Percentiles rank a stretch among this genome's conserved stretches.
phyloP scores from a whole-genome alignment of 2,113 vertebrate species.

The Platysteira castanea region DNA sequence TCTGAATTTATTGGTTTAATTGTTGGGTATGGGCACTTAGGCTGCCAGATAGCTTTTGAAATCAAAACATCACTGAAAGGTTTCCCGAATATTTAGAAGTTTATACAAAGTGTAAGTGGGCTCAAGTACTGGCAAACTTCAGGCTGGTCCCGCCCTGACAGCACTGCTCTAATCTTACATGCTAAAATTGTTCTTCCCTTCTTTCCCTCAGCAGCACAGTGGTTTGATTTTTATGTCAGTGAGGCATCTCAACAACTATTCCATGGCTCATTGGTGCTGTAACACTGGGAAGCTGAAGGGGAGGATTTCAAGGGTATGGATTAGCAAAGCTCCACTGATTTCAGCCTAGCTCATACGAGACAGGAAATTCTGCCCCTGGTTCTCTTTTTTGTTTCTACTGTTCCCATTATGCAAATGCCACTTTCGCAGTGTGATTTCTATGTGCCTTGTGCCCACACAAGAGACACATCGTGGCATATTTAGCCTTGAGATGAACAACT shows the following conservation, averaged over 20 bases:
- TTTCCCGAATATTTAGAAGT: not conserved
- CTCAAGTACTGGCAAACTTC: not conserved
- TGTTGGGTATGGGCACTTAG: not conserved
- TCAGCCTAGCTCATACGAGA: not conserved
- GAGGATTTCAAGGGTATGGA: not conserved
- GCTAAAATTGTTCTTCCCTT: not conserved
- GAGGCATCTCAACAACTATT: not conserved
- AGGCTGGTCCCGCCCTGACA: not conserved
- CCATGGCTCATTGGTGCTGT: not conserved
- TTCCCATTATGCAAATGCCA: not conserved
- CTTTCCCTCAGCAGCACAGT: not conserved
- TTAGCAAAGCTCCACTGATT: not conserved
- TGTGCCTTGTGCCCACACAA: not conserved
- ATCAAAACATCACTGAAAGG: not conserved
- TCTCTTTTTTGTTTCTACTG: not conserved
- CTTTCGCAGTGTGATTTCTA: not conserved
- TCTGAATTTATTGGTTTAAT: conserved; percentile 27
- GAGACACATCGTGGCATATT: not conserved
- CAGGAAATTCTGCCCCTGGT: not conserved
- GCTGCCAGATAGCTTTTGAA: not conserved
- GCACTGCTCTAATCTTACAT: not conserved
- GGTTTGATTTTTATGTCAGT: not conserved
- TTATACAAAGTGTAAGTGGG: not conserved
- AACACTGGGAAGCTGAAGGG: not conserved
- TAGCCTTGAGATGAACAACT: not conserved